phyloP scores from a whole-genome alignment of 2,888 invertebrate genomes.

The Agelastica alni region DNA sequence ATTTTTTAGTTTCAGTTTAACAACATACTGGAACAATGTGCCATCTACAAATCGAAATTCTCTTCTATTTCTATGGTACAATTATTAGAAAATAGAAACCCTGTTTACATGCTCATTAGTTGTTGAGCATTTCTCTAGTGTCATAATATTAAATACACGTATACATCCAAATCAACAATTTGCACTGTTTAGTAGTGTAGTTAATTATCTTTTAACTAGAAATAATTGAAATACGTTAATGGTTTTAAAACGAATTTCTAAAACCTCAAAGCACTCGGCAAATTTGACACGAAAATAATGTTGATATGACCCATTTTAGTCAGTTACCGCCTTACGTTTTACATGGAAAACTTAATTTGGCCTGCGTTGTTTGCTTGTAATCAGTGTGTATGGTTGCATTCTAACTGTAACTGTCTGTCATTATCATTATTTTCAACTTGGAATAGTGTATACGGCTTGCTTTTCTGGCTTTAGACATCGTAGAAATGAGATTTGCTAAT shows the following conservation, averaged over 20 bases:
- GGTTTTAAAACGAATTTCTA: not conserved
- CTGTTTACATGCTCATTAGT: no score
- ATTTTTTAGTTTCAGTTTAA: no score
- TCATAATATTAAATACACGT: no score
- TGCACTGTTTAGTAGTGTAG: no score
- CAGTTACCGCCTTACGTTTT: constrained; percentile 27
- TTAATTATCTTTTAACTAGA: no score
- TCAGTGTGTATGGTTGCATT: constrained; percentile 38
- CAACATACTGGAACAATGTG: no score
- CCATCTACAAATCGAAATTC: no score
- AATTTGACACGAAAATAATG: constrained; percentile 11
- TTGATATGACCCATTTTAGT: constrained; percentile 25
- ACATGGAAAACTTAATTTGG: constrained; percentile 41
- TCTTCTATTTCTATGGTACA: no score
- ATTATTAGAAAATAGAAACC: no score
- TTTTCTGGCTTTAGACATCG: constrained; percentile 14
- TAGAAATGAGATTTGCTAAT: constrained; percentile 9
- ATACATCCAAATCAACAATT: no score
- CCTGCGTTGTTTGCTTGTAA: constrained; percentile 36
- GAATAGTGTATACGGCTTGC: constrained; percentile 11
- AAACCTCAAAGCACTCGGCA: not conserved
- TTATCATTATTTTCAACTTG: constrained; percentile 28
- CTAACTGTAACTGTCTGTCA: constrained; percentile 29
- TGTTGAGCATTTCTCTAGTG: no score
- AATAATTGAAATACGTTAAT: no score